These are phyloP conservation scores for Drosophila setifemur DNA, from an alignment of 1,140 invertebrate genomes.

Conservation along the genomic window DNA sequence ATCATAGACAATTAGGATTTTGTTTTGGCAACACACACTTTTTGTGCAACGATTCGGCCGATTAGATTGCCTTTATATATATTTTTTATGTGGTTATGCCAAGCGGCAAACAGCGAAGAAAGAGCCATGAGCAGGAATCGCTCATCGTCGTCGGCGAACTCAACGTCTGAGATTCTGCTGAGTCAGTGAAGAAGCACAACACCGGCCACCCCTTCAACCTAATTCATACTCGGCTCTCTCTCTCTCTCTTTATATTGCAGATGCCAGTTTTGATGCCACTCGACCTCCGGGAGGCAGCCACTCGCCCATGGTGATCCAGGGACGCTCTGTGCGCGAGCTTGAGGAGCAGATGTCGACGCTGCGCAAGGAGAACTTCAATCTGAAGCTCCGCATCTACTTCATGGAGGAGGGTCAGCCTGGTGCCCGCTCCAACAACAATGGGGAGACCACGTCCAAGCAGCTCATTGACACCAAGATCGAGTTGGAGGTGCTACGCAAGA, in stretches of 20 bases:
- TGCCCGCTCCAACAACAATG: conserved; percentile 17
- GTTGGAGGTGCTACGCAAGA: conserved; percentile 89
- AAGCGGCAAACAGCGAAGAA: not conserved
- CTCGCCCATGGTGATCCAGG: conserved; percentile 83
- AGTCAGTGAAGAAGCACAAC: not conserved
- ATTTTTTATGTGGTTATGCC: conserved; percentile 17
- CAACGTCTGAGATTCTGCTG: not conserved
- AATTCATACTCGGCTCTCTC: not conserved
- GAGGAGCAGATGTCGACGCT: conserved; percentile 92
- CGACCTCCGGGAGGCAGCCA: conserved; percentile 49
- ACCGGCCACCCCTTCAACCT: not conserved
- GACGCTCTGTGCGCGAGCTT: conserved; percentile 93
- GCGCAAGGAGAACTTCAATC: conserved; percentile 95
- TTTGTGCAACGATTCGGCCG: conserved; percentile 1
- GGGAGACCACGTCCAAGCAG: conserved; percentile 84
- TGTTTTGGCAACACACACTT: conserved; percentile 26
- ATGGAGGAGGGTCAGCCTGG: conserved; percentile 87
- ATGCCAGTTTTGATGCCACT: conserved; percentile 62
- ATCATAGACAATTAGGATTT: not conserved
- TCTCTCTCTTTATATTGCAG: conserved; percentile 7
- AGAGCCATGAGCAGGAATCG: conserved; percentile 8
- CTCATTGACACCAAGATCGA: conserved; percentile 92
- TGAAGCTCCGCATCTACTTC: conserved; percentile 95
- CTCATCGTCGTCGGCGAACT: not conserved
- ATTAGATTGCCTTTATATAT: conserved; percentile 30